Evolutionary conservation across 2,888 invertebrate species (phyloP).

Genomic region (Camponotus fellah): DNA sequence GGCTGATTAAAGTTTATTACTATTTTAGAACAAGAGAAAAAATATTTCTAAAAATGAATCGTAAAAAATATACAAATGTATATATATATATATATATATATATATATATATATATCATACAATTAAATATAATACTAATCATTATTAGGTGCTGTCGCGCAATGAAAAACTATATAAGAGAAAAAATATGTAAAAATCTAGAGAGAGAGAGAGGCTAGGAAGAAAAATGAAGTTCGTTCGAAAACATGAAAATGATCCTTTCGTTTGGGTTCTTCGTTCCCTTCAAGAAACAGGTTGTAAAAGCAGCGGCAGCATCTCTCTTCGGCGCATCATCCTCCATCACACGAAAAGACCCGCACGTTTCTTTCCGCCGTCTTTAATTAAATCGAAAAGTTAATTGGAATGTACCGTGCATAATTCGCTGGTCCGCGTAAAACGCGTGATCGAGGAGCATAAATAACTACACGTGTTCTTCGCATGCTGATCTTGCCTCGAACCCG

Average conservation of each 20-base stretch:
- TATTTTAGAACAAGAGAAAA: neutral
- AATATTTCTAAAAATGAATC: neutral
- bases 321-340: conserved; percentile 22
- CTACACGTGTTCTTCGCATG: neutral
- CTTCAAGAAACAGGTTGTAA: conserved; percentile 53
- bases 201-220: conserved; percentile 22
- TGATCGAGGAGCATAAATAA: conserved; percentile 33
- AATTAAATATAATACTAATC: neutral
- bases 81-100: too few species aligned
- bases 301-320: conserved; percentile 12
- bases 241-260: conserved; percentile 52
- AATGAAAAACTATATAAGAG: neutral
- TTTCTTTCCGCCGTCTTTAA: conserved; percentile 39
- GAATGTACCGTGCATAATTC: conserved; percentile 14
- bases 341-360: neutral
- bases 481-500: neutral
- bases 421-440: neutral
- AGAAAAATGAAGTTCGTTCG: conserved; percentile 47
- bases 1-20: neutral
- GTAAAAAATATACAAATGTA: neutral
- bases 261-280: conserved; percentile 33
- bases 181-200: conserved; percentile 1
- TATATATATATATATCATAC: too few species aligned
- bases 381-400: conserved; percentile 40
- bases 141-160: neutral